These are phyloP conservation scores for Bombyx mori DNA, from an alignment of 1,140 invertebrate species.

Conservation along the genomic window DNA sequence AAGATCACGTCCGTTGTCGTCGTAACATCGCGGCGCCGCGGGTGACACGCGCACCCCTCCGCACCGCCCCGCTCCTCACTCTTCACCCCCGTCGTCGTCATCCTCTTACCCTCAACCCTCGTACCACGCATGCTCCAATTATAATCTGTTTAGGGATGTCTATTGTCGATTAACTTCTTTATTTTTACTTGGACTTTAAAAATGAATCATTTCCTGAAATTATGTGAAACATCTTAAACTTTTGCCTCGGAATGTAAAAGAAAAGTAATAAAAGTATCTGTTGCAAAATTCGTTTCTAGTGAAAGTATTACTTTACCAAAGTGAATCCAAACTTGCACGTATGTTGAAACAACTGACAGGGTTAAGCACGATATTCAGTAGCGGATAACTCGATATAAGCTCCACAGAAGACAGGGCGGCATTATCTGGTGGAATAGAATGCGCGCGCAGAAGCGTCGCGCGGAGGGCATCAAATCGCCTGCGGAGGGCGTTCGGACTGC, in stretches of 20 bases:
- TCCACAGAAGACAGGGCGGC: slow-evolving; percentile 55
- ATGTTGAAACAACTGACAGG: slow-evolving; percentile 26
- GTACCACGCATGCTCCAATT: slow-evolving; percentile 69
- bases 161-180: slow-evolving; percentile 47
- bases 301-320: not conserved
- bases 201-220: not conserved
- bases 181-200: slow-evolving; percentile 1
- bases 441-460: slow-evolving; percentile 62
- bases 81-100: slow-evolving; percentile 13
- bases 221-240: no score
- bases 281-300: no score
- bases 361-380: slow-evolving; percentile 38
- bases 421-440: slow-evolving; percentile 44
- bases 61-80: slow-evolving; percentile 15
- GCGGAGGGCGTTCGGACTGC: slow-evolving; percentile 55
- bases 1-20: slow-evolving; percentile 53
- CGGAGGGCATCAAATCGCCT: slow-evolving; percentile 64
- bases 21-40: slow-evolving; percentile 43
- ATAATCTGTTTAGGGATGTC: slow-evolving; percentile 67
- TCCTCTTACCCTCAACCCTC: slow-evolving; percentile 44
- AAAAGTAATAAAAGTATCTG: no score
- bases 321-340: slow-evolving; percentile 12
- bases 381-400: slow-evolving; percentile 57
- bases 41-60: slow-evolving; percentile 43
- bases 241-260: no score